Evolutionary conservation across 2,113 vertebrate species (phyloP).

Genomic region (Tachuris rubrigastra): DNA sequence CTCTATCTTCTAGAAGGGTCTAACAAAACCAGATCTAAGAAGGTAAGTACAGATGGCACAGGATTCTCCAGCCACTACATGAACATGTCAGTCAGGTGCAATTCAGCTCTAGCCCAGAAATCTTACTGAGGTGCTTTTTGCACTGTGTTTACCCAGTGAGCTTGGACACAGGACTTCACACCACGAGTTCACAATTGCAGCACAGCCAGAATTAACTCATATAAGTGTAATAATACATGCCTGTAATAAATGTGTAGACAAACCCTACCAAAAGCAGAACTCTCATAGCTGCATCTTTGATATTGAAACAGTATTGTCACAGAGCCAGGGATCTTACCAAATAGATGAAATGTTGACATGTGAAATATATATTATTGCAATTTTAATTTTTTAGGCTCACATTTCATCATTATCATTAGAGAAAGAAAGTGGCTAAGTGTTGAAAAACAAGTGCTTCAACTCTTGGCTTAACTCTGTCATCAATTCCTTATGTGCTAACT

Average conservation of each 20-base stretch:
- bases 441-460: constrained; percentile 2
- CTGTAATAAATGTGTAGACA: neutral
- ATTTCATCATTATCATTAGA: neutral
- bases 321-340: neutral
- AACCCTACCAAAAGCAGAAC: neutral
- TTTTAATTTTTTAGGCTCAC: neutral
- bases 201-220: neutral
- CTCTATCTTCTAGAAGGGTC: neutral
- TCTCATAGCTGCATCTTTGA: neutral
- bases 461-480: neutral
- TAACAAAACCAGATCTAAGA: neutral
- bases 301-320: neutral
- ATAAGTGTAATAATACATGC: neutral
- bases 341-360: neutral
- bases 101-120: neutral
- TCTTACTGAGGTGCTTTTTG: neutral
- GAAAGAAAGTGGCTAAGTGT: neutral
- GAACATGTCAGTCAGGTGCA: neutral
- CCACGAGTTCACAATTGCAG: neutral
- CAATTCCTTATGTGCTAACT: neutral
- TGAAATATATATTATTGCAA: neutral
- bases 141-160: neutral
- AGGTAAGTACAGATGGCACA: neutral
- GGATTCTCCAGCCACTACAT: neutral
- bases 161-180: neutral